Conservation (phyloP, 1,140 invertebrate species). For the Neodiprion fabricii region DNA sequence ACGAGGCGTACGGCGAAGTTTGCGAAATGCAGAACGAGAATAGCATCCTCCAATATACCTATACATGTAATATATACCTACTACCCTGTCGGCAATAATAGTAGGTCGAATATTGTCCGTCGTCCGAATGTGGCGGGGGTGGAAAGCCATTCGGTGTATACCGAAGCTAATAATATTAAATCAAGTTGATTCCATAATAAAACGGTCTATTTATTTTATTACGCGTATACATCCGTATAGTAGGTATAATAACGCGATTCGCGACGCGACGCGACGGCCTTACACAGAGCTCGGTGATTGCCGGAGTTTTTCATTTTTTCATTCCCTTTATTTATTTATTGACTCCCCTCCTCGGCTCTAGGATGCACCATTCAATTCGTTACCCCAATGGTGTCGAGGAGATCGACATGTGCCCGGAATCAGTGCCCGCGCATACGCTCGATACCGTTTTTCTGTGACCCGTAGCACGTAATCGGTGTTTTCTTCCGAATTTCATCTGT, state of each 20-base stretch:
- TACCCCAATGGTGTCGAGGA: not conserved
- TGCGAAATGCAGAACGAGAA: too few relatives aligned
- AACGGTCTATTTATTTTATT: constrained; percentile 14
- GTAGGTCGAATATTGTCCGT: not conserved
- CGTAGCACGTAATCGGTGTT: too few relatives aligned
- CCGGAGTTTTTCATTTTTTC: not conserved
- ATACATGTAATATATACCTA: too few relatives aligned
- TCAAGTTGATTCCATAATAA: constrained; percentile 16
- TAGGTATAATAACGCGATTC: too few relatives aligned
- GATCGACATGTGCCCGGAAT: not conserved
- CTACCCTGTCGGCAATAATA: too few relatives aligned
- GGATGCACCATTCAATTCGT: not conserved
- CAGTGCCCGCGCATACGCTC: not conserved
- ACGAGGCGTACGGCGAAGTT: too few relatives aligned
- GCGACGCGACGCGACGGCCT: not conserved
- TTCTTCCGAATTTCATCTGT: too few relatives aligned
- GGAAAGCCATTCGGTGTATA: not conserved
- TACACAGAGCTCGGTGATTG: constrained; percentile 5
- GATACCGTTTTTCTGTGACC: too few relatives aligned
- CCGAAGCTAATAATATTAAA: constrained; percentile 14
- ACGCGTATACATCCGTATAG: not conserved
- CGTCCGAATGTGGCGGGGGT: not conserved
- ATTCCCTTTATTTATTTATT: not conserved
- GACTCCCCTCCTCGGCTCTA: not conserved
- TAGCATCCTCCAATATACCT: too few relatives aligned